Evolutionary conservation across 2,797 vertebrate species (phyloP), one percentile per base, ranked within the genome.

Genomic region (Ispidina lecontei): DNA sequence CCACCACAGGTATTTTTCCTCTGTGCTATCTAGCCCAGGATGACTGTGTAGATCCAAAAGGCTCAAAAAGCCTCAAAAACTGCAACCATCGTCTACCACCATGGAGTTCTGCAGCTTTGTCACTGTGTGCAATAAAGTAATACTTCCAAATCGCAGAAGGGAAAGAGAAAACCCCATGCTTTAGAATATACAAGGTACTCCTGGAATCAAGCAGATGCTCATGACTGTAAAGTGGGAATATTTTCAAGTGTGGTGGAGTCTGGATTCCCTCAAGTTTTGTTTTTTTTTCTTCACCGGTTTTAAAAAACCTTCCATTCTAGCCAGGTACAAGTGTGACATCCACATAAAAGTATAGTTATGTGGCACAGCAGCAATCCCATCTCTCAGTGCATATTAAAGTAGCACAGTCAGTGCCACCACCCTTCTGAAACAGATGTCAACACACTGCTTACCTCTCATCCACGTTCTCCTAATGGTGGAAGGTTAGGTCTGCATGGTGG

Each of bases 391-490:
- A 8, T 14, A 54, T 35, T 56, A 69, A 55, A 81, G 72, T 6
- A 46, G 37, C 28, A 7, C 0, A 47, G 44, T 22, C 64, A 54
- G 41, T 35, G 46, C 43, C 59, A 51, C 14, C 67, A 37, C 69
- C 65, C 63, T 68, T 86, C 43, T 41, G 49, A 49, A 83, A 41
- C 10, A 56, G 41, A 5, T 20, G 15, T 15, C 0, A 2, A 25
- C n/a, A 55, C 22, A 4, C 52, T 4, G 25, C 90, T 96, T 94
- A 94, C 83, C 68, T 91, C 54, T 80, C 72, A 37, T 68, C 51
- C 65, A 3, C 1, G 17, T 39, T 82, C 78, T 54, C 51, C 87
- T 54, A 58, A 16, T 0, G 8, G 52, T 37, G 20, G n/a, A 47
- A 55, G n/a, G 55, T 58, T 84, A 67, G 37, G 20, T 21, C 43